These are phyloP conservation scores for Xerus inauris DNA, from an alignment of 2,113 vertebrate genomes.

Conservation along the genomic window DNA sequence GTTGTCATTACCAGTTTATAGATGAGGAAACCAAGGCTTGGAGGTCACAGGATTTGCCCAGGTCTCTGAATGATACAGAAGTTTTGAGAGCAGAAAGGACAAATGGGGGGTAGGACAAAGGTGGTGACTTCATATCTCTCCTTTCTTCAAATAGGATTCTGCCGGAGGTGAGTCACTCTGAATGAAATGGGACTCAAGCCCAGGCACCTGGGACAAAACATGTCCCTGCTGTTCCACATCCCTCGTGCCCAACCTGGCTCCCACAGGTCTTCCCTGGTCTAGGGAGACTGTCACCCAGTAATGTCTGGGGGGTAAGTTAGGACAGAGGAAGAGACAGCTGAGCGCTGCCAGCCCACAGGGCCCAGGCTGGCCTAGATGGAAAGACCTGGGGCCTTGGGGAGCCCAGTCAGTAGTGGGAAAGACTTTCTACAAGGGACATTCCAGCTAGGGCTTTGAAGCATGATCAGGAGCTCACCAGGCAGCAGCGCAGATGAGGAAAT, in stretches of 20 bases:
- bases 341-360: background rate
- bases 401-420: background rate
- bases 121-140: background rate
- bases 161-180: conserved; percentile 59
- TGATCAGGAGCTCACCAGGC: background rate
- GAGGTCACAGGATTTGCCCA: background rate
- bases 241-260: background rate
- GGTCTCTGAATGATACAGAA: background rate
- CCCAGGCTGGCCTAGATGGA: background rate
- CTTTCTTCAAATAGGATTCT: conserved; percentile 54
- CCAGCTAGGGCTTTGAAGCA: background rate
- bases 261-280: background rate
- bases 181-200: background rate
- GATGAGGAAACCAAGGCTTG: background rate
- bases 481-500: background rate
- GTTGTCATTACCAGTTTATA: background rate
- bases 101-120: background rate
- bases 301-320: background rate
- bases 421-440: background rate
- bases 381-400: background rate
- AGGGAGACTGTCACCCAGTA: background rate
- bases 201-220: background rate
- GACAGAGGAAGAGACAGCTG: background rate
- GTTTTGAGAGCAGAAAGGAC: background rate
- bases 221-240: background rate